These are phyloP conservation scores for Phalloptychus januarius DNA, from an alignment of 2,797 vertebrate genomes.

Conservation along the genomic window DNA sequence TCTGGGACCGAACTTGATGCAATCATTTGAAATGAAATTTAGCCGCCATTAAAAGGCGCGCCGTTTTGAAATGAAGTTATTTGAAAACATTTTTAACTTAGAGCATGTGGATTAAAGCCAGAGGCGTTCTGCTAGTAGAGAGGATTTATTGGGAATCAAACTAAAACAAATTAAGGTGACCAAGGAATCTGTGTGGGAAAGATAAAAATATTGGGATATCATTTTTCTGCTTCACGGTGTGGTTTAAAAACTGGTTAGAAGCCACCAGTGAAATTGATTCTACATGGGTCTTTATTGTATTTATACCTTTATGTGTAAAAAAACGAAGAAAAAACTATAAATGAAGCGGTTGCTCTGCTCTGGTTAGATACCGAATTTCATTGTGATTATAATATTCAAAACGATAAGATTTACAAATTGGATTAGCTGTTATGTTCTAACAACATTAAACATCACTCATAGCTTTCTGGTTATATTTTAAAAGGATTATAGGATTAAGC, in stretches of 20 bases:
- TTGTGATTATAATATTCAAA: not conserved
- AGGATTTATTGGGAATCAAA: constrained; percentile 42
- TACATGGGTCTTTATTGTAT: not conserved
- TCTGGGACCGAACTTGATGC: constrained; percentile 65
- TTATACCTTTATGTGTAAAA: too few relatives aligned
- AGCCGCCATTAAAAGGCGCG: constrained; percentile 51
- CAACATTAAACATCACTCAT: not conserved
- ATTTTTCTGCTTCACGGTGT: not conserved
- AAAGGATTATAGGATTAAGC: not conserved
- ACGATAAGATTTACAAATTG: not conserved
- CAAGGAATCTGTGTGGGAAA: too few relatives aligned
- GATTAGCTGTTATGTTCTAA: not conserved
- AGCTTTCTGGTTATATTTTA: not conserved
- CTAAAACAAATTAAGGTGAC: constrained; percentile 14
- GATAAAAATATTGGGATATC: not conserved
- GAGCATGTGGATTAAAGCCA: constrained; percentile 42
- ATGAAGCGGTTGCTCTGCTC: not conserved
- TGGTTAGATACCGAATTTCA: not conserved
- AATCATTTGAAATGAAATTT: constrained; percentile 70
- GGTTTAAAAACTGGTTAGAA: not conserved
- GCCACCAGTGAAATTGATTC: not conserved
- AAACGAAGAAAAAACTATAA: not conserved
- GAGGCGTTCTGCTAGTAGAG: constrained; percentile 12
- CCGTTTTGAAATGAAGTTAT: constrained; percentile 49
- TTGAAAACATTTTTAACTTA: constrained; percentile 45